Evolutionary conservation across 2,888 invertebrate genomes (phyloP), one percentile per base, ranked within the genome.

Genomic region (Drosophila pseudotakahashii): DNA sequence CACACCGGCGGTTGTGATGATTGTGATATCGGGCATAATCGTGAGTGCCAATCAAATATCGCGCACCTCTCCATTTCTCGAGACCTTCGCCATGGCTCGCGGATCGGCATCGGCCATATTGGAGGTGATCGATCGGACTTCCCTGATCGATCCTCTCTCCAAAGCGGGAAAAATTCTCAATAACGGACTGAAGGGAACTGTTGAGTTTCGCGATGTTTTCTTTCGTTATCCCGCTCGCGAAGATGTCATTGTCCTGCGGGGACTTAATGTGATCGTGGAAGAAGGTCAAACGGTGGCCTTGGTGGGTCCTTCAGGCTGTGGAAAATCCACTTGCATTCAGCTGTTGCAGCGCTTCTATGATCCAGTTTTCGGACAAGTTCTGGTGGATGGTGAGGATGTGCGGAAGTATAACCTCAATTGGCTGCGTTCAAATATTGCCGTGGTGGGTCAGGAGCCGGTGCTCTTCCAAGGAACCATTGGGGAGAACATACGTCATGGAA

Each of bases 371-470:
- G 94, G 94, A 0, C 77, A 91, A 73, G 94, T 96, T 2, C 75
- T 90, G 2, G 91, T 95, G 3, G 95, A 95, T 26, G 94, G 93
- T 0, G 89, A 93, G 42, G 94, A 96, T 87, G 92, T 96, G 39
- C 92, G 93, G 23, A 93, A 94, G 59, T 90, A 97, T 68, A 96
- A 97, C 90, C 94, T 97, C 5, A 92, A 93, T 6, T 96, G 96
- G 94, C 91, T 96, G 34, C 93, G 97, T 53, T 93, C 94, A 36
- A 95, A 96, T 84, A 95, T 97, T 60, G 97, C 96, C 0, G 94
- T 97, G 7, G 97, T 98, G 2, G 96, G 96, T 0, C 97, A 98
- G 90, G 97, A 98, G 78, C 97, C 97, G 0, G 95, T 96, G 11
- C 93, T 98, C 3, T 98, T 98, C 90, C 95, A 95, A 81, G 95